Conservation (phyloP, 2,113 vertebrate species). For the Tinamus guttatus region DNA sequence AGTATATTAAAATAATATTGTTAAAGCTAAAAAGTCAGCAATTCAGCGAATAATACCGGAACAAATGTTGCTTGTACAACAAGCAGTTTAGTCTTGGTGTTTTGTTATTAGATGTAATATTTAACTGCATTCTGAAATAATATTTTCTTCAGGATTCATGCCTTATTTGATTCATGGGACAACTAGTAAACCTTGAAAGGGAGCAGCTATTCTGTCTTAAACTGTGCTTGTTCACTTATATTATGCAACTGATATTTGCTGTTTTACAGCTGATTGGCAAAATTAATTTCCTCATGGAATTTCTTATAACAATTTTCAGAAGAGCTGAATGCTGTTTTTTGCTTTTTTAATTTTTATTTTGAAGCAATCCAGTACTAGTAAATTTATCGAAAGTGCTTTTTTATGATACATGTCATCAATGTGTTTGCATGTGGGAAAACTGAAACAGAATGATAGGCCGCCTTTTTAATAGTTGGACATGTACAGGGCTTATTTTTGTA, state of each 20-base stretch:
- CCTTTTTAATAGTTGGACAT: background rate
- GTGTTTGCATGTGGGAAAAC: background rate
- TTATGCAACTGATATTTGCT: background rate
- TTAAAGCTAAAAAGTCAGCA: constrained; percentile 21
- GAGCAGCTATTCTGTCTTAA: background rate
- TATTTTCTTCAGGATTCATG: constrained; percentile 25
- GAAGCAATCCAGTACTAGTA: background rate
- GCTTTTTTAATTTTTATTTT: background rate
- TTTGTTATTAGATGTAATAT: constrained; percentile 16
- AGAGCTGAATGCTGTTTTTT: background rate
- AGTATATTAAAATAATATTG: background rate
- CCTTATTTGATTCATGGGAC: background rate
- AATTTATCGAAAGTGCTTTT: background rate
- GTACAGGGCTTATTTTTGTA: background rate
- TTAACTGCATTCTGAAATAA: constrained; percentile 28
- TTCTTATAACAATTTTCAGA: background rate
- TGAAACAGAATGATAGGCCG: background rate
- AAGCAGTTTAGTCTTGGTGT: constrained; percentile 1
- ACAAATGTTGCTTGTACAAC: background rate
- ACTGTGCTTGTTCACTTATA: background rate
- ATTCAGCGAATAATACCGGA: background rate
- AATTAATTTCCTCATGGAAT: background rate
- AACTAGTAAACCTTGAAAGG: background rate
- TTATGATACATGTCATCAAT: background rate
- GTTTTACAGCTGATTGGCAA: background rate